phyloP scores from a whole-genome alignment of 2,113 vertebrate genomes.

The Lagopus muta region DNA sequence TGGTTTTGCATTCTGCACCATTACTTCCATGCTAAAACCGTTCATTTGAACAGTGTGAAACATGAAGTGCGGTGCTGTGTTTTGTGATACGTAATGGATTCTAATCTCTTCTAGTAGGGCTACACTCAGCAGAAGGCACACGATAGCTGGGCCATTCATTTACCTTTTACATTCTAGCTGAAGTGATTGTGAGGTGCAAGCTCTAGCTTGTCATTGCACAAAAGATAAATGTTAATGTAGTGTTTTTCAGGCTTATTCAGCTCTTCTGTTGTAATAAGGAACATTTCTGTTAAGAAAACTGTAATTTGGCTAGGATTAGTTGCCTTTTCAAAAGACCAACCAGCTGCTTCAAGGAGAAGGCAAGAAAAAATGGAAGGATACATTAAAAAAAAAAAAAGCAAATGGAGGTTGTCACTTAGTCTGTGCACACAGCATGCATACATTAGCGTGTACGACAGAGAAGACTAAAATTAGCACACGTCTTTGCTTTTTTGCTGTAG shows the following conservation, averaged over 20 bases:
- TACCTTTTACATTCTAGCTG: neutral
- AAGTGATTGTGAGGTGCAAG: neutral
- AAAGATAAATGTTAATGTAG: neutral
- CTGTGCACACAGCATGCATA: accelerated
- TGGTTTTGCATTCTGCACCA: neutral
- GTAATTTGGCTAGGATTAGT: neutral
- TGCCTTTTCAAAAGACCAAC: neutral
- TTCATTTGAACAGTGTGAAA: neutral
- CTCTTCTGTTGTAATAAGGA: constrained; percentile 1
- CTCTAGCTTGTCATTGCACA: neutral
- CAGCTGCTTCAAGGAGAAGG: constrained; percentile 11
- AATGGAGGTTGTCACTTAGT: neutral
- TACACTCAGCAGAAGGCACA: neutral
- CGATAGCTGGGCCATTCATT: neutral
- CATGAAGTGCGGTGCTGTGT: neutral
- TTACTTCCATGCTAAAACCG: neutral
- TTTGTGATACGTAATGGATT: neutral
- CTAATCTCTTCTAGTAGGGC: neutral
- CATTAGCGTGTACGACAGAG: neutral
- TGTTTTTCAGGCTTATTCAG: neutral
- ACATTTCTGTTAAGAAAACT: neutral
- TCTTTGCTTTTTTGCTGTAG: neutral
- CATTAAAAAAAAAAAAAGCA: neutral
- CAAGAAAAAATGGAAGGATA: neutral
- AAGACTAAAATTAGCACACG: neutral